These are phyloP conservation scores for Chaetodon auriga DNA, from an alignment of 2,113 vertebrate species.

Conservation along the genomic window DNA sequence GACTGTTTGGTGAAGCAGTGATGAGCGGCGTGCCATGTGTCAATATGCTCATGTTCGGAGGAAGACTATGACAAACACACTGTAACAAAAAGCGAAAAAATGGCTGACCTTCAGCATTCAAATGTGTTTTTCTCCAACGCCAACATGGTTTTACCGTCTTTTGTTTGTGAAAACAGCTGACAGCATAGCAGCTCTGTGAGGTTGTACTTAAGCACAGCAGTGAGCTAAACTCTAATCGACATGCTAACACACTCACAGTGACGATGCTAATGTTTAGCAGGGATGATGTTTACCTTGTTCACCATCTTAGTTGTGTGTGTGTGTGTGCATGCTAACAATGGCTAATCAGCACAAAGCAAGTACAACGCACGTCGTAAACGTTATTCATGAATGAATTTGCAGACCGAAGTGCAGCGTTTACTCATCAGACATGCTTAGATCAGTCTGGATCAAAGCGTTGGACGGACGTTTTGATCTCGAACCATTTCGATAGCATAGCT, in stretches of 20 bases:
- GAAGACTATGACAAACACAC: neutral
- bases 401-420: neutral
- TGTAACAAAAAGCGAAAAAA: neutral
- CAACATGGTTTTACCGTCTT: no score
- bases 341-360: neutral
- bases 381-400: neutral
- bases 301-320: neutral
- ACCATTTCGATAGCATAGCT: neutral
- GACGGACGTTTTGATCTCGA: no score
- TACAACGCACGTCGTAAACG: neutral
- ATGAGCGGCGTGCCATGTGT: neutral
- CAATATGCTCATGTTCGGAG: neutral
- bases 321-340: neutral
- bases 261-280: neutral
- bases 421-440: no score
- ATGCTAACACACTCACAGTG: neutral
- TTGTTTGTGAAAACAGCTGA: neutral
- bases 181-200: neutral
- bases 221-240: no score
- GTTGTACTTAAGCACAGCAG: neutral
- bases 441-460: neutral
- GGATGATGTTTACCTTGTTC: neutral
- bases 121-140: neutral
- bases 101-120: neutral
- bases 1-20: slow-evolving; percentile 26